Conservation (phyloP, 2,888 invertebrate species). For the Xestia ashworthii region DNA sequence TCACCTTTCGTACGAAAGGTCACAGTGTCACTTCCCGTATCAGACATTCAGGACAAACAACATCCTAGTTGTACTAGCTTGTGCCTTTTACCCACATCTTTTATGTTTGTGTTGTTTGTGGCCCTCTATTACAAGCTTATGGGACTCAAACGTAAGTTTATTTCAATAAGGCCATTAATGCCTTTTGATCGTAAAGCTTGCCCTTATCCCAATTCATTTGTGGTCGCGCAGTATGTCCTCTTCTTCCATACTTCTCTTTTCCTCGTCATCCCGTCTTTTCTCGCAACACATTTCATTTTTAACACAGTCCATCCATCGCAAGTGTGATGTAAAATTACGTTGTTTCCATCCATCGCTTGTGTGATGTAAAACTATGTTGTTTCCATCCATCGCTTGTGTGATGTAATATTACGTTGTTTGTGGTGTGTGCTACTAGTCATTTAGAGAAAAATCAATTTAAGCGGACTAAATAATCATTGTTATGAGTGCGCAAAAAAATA, state of each 20-base stretch:
- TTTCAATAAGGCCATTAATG: neutral
- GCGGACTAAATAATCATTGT: neutral
- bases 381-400: no score
- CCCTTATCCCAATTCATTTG: no score
- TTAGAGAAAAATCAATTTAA: conserved; percentile 4
- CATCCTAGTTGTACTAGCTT: conserved; percentile 5
- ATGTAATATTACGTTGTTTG: neutral
- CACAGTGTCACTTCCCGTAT: conserved; percentile 13
- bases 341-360: no score
- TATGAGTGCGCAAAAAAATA: neutral
- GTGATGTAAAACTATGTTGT: no score
- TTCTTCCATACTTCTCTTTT: no score
- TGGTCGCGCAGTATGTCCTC: no score
- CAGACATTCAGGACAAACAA: neutral
- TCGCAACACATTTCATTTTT: no score
- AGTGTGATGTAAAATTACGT: no score
- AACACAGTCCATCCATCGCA: no score
- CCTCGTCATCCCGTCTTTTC: no score
- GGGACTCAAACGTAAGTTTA: neutral
- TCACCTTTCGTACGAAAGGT: conserved; percentile 17
- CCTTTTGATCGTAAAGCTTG: neutral
- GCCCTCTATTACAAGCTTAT: neutral
- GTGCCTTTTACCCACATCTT: neutral
- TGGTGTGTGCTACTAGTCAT: neutral
- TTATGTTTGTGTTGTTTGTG: neutral